Evolutionary conservation across 2,888 invertebrate genomes (phyloP), one percentile per base, ranked within the genome.

Genomic region (Oxyteleia sp.): DNA sequence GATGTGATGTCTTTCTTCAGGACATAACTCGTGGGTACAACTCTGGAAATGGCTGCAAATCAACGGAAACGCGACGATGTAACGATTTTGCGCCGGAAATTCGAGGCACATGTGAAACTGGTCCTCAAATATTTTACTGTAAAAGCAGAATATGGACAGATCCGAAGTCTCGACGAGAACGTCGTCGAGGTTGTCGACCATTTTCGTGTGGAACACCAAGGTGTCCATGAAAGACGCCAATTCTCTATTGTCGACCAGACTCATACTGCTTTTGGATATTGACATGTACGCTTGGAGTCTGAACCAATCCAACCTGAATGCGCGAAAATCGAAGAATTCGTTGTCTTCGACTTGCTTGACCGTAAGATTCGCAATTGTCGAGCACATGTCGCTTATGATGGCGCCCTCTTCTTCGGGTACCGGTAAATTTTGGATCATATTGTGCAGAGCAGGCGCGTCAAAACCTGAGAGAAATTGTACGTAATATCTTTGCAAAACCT

Each of bases 31-130:
- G 94, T 99, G 99, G 0, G 99, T 98, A 91, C 99, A 98, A 91
- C 98, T 97, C 94, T 99, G 98, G 92, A 99, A 99, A 93, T 99
- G 99, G 85, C 98, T 97, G 93, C 99, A 99, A 88, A 99, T 98
- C 72, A 99, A 94, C 7, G 99, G 99, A 93, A 99, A 99, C 63
- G 99, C 98, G 86, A 99, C 97, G 85, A 99, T 99, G 92, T 97
- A 99, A 45, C 99, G 96, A 93, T 98, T 98, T 94, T 99, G 99
- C 18, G 99, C 99, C 29, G 99, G 99, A 92, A 99, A 99, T 93
- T 99, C 99, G 87, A 99, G 94, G 93, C 99, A 99, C 98, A 98
- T 98, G 91, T 98, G 98, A 93, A 99, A 99, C 93, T 99, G 99
- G 90, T 98, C 98, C 93, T 99, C 98, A 94, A 99, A 99, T 93